Conservation (phyloP, 64 coral and sea anemone genomes). For the Porites lutea region DNA sequence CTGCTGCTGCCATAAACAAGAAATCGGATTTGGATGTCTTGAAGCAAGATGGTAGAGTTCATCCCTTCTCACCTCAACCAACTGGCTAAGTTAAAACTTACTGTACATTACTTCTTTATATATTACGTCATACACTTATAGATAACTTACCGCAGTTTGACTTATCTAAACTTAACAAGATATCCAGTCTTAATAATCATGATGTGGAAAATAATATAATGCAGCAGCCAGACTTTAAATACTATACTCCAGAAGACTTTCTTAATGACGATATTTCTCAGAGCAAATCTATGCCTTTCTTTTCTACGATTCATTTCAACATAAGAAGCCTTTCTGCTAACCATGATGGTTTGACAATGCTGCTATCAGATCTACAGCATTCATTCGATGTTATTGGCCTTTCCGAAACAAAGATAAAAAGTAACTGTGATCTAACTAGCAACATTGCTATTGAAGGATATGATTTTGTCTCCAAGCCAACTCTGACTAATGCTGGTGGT, state of each 20-base stretch:
- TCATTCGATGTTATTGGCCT: slow-evolving; percentile 1
- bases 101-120: neutral
- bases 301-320: slow-evolving; percentile 53
- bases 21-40: slow-evolving; percentile 42
- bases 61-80: too few relatives aligned
- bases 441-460: too few relatives aligned
- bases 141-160: slow-evolving; percentile 39
- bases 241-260: slow-evolving; percentile 45
- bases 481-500: too few relatives aligned
- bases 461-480: too few relatives aligned
- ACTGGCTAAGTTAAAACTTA: slow-evolving; percentile 6
- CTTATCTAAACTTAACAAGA: slow-evolving; percentile 49
- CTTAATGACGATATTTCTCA: neutral
- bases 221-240: slow-evolving; percentile 39
- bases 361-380: slow-evolving; percentile 31
- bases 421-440: too few relatives aligned
- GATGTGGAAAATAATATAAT: slow-evolving; percentile 52
- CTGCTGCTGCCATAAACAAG: slow-evolving; percentile 37
- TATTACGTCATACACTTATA: slow-evolving; percentile 10
- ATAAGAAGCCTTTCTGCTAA: slow-evolving; percentile 65
- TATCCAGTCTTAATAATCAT: slow-evolving; percentile 44
- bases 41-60: neutral
- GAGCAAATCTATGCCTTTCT: neutral
- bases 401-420: too few relatives aligned
- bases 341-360: slow-evolving; percentile 11